A percentile compares a stretch with the other conserved stretches of the same genome.
phyloP scores from a whole-genome alignment of 2,113 vertebrate genomes.

The Zosterops borbonicus region DNA sequence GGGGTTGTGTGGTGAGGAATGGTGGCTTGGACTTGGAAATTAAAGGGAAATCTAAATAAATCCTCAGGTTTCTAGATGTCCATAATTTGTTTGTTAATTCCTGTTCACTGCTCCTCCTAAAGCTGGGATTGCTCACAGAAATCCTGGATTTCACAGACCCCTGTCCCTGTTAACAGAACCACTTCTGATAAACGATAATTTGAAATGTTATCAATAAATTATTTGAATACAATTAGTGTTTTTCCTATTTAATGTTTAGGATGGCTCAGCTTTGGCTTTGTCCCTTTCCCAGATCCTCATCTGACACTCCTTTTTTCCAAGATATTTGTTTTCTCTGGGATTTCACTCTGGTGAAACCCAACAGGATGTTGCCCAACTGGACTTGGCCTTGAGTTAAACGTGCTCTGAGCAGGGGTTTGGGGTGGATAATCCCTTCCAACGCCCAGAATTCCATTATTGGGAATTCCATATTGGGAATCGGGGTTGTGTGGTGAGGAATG shows the following conservation, averaged over 20 bases:
- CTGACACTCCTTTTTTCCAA: not conserved
- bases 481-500: not conserved
- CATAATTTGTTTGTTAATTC: accelerated
- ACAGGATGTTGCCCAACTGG: too few relatives aligned
- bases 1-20: not conserved
- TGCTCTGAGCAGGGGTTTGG: not conserved
- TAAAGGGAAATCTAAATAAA: not conserved
- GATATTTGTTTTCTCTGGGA: too few relatives aligned
- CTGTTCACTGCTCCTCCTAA: not conserved
- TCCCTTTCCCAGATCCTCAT: not conserved
- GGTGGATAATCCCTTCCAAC: not conserved
- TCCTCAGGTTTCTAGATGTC: not conserved
- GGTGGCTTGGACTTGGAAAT: not conserved
- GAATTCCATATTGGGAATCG: not conserved
- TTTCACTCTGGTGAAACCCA: too few relatives aligned
- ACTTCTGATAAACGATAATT: not conserved
- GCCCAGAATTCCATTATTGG: not conserved
- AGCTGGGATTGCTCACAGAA: not conserved
- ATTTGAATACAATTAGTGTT: not conserved
- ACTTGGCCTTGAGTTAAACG: too few relatives aligned
- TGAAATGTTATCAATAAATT: not conserved
- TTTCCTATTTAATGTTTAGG: not conserved
- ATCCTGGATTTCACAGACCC: not conserved
- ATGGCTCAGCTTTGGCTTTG: not conserved
- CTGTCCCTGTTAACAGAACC: not conserved